Evolutionary conservation across 2,888 invertebrate genomes (phyloP).

Genomic region (Latrodectus elegans): DNA sequence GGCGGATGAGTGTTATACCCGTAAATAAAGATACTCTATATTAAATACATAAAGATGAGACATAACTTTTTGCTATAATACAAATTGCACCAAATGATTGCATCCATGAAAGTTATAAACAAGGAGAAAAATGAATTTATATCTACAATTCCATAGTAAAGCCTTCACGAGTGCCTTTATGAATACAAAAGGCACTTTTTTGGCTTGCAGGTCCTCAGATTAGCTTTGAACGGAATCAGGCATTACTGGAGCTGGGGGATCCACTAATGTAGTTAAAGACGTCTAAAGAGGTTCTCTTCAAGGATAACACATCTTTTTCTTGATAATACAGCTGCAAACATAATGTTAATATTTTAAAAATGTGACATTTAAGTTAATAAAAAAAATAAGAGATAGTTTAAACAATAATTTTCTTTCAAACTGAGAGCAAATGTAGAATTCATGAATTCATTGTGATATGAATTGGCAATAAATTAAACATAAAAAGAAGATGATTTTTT

Average conservation of each 20-base stretch:
- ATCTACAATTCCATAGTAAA: constrained; percentile 25
- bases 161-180: constrained; percentile 38
- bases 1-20: constrained; percentile 28
- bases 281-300: constrained; percentile 67
- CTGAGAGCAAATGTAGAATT: too few relatives aligned
- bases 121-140: constrained; percentile 6
- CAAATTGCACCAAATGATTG: constrained; percentile 61
- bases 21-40: constrained; percentile 57
- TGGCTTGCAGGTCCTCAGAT: constrained; percentile 26
- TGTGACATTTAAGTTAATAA: too few relatives aligned
- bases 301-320: constrained; percentile 60
- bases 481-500: too few relatives aligned
- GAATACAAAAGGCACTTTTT: constrained; percentile 59
- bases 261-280: constrained; percentile 70
- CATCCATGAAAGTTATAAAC: constrained; percentile 4
- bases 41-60: background rate
- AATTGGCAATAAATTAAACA: too few relatives aligned
- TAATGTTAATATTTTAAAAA: background rate
- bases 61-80: constrained; percentile 23
- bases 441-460: too few relatives aligned
- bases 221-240: constrained; percentile 3
- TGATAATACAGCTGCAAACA: constrained; percentile 50
- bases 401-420: too few relatives aligned
- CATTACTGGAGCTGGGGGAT: constrained; percentile 66
- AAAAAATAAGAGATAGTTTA: too few relatives aligned